Evolutionary conservation across 1,140 invertebrate species (phyloP).

Genomic region (Drosophila simulans): DNA sequence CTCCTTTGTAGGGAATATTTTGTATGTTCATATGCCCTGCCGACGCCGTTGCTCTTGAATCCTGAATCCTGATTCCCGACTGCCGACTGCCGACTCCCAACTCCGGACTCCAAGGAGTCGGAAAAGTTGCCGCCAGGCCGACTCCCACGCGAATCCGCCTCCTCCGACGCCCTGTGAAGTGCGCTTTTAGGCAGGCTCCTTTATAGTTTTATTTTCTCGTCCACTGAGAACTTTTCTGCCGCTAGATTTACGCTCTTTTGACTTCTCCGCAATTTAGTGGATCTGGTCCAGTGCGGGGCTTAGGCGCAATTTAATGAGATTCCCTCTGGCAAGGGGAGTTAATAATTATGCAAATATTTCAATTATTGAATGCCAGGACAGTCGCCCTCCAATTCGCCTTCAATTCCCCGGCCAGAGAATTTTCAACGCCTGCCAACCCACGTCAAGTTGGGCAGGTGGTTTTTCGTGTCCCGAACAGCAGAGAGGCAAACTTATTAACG

Average conservation of each 20-base stretch:
- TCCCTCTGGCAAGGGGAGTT: conserved; percentile 39
- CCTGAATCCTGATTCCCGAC: conserved; percentile 23
- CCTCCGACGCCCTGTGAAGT: conserved; percentile 34
- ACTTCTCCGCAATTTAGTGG: conserved; percentile 10
- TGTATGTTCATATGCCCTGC: conserved; percentile 79
- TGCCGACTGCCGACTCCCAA: conserved; percentile 12
- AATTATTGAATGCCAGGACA: conserved; percentile 56
- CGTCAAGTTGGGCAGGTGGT: conserved; percentile 56
- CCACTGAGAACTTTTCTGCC: conserved; percentile 44
- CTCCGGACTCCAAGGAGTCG: conserved; percentile 6
- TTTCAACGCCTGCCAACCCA: conserved; percentile 42
- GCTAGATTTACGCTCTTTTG: conserved; percentile 26
- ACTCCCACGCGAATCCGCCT: conserved; percentile 7
- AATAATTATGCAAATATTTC: conserved; percentile 77
- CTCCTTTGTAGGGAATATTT: conserved; percentile 83
- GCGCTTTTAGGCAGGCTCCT: conserved; percentile 45
- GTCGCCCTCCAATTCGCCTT: conserved; percentile 32
- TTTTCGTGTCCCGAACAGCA: conserved; percentile 1
- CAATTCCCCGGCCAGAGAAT: conserved; percentile 17
- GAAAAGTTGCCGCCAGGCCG: conserved; percentile 1
- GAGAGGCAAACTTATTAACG: conserved; percentile 49
- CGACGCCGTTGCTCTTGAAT: conserved; percentile 65
- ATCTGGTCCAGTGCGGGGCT: conserved; percentile 18
- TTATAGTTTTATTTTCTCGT: conserved; percentile 49
- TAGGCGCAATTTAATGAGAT: conserved; percentile 66